Base-by-base conservation (phyloP, 2,888 invertebrate genomes). In the Teinopalpus imperialis region DNA sequence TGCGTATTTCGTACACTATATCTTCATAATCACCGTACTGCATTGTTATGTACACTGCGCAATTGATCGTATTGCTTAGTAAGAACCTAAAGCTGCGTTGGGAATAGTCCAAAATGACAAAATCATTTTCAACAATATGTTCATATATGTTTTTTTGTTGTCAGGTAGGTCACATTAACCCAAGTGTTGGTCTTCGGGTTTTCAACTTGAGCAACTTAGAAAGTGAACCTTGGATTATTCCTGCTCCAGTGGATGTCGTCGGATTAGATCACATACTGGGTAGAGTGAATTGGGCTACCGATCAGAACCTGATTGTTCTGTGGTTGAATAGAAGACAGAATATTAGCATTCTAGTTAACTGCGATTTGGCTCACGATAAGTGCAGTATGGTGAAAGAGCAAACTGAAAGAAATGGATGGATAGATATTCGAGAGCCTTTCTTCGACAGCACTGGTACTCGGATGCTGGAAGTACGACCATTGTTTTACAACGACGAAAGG, bases 241-340 rank as follows among this genome's bases (percentile, higher is more conserved):
- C 79, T 7, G 91, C 92, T 0, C 91, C 92, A 0, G 76, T 86
- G 0, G 81, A 88, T 9, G 73, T 90, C 1, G 90, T 92, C 0
- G 83, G 91, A 3, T 40, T 83, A 0, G 94, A 95, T 61, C 91
- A 93, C 58, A 90, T 95, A 36, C 69, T 95, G 7, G 92, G 91
- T 42, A 89, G 90, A 48, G 94, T 97, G 0, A 89, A 88, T 18
- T 98, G 97, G 97, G 90, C 93, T 8, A 91, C 92, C 13, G 89
- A 92, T 40, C 76, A 90, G 0, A 90, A 92, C 16, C 69, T 97
- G 0, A 79, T 92, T 1, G 93, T 94, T 0, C 90, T 94, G 2
- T 97, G 97, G 94, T 86, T 96, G 43, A 97, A 97, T 74, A 90
- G 98, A 40, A 90, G 95, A 13, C 98, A 98, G 76, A 98, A 93